A percentile compares a stretch with the other conserved stretches of the same genome.
These are phyloP conservation scores for Pomatorhinus ruficollis DNA, from an alignment of 2,113 vertebrate species.

Conservation along the genomic window DNA sequence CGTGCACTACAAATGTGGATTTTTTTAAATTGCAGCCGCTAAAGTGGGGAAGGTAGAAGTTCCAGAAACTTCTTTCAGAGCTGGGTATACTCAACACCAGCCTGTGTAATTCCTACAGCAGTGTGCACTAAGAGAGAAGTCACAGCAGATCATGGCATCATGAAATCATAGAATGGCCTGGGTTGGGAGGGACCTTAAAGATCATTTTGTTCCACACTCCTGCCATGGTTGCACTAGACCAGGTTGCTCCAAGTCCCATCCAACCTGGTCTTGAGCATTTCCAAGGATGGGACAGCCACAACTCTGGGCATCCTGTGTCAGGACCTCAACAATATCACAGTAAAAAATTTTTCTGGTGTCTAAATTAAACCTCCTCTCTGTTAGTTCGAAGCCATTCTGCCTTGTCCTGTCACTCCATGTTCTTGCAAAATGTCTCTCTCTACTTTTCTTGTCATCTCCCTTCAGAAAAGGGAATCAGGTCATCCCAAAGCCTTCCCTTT, in stretches of 20 bases:
- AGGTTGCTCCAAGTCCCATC: neutral
- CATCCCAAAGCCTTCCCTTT: neutral
- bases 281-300: neutral
- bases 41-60: neutral
- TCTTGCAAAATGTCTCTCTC: neutral
- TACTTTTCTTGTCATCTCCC: neutral
- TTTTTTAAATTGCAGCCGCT: neutral
- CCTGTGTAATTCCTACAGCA: rapidly evolving
- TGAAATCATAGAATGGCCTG: neutral
- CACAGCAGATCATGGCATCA: neutral
- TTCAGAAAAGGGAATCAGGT: neutral
- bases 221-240: neutral
- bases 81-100: rapidly evolving
- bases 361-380: neutral
- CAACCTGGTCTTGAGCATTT: neutral
- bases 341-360: neutral
- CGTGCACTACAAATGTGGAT: neutral
- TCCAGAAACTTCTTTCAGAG: neutral
- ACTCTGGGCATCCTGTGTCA: neutral
- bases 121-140: rapidly evolving
- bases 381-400: neutral
- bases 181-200: neutral
- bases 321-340: neutral
- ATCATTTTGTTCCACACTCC: neutral
- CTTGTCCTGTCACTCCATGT: neutral